Base-by-base conservation (phyloP, 2,113 vertebrate genomes). In the Pseudolaguvia tuberculata region DNA sequence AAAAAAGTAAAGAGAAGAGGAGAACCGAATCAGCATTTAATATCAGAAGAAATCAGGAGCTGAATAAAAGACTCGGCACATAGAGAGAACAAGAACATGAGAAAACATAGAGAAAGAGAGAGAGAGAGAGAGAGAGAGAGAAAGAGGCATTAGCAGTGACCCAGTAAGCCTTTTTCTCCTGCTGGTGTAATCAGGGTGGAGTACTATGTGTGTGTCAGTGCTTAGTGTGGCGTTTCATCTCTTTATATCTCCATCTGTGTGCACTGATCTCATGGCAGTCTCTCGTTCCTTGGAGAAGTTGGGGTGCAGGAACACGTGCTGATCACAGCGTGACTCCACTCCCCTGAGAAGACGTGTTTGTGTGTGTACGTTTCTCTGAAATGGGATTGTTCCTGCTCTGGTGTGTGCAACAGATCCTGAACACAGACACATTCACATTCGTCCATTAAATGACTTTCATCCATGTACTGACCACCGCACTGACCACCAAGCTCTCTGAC, bases 151-250 rank as follows among this genome's bases (percentile, higher is more conserved):
- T 42, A 62, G 25, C 52, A 61, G 62, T 56, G 70, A 68, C 69
- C 70, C 62, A 82, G 48, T n/a, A 59, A 27, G 21, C 42, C 59
- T 58, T 68, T 69, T 35, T 45, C 35, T 69, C 25, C 31, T n/a
- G 47, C 48, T 68, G 8, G 23, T 13, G n/a, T 31, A 53, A 70
- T 79, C 29, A 79, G 56, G 48, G 72, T 29, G n/a, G 3, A 35
- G 31, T 35, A 6, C 73, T 55, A 63, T 51, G 61, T 25, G 18
- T 61, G 62, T 56, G 58, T 35, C 31, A 35, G 31, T 35, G 31
- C 6, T 35, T 35, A 35, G 31, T 35, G 31, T 35, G 31, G 69
- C 77, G 72, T 73, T 73, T 73, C 70, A 73, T 76, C 75, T 76
- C 61, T 56, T 21, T 50, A 51, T 45, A 47, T 51, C 47, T 17